phyloP scores from a whole-genome alignment of 1,140 invertebrate genomes.

The Dinoponera quadriceps region DNA sequence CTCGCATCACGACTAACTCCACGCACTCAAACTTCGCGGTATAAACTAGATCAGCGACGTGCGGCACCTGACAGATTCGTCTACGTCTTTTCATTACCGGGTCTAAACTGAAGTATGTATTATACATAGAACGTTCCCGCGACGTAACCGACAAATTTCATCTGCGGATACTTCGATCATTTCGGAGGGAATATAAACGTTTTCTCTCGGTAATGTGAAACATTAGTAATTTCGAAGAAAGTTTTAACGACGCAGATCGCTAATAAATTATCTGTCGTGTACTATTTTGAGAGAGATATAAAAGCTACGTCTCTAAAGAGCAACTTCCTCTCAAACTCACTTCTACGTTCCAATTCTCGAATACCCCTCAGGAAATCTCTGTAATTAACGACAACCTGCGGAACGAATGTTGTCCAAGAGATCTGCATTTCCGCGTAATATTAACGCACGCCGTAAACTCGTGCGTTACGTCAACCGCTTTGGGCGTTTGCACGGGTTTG shows the following conservation, averaged over 20 bases:
- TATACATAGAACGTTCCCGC: conserved; percentile 23
- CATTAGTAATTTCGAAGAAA: background rate
- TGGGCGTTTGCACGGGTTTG: conserved; percentile 7
- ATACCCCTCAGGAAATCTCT: background rate
- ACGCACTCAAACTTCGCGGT: conserved; percentile 23
- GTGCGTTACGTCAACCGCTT: conserved; percentile 30
- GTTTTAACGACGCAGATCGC: background rate
- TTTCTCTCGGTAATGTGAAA: background rate
- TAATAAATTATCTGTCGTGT: background rate
- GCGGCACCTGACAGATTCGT: conserved; percentile 34
- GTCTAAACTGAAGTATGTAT: conserved; percentile 22
- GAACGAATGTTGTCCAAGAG: conserved; percentile 13
- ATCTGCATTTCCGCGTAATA: conserved; percentile 16
- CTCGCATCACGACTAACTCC: conserved; percentile 9
- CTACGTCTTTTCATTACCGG: conserved; percentile 39
- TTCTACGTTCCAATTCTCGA: background rate
- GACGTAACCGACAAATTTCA: conserved; percentile 31
- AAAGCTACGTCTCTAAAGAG: too few species aligned
- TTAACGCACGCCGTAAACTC: conserved; percentile 29
- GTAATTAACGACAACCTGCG: background rate
- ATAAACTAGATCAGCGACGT: conserved; percentile 43
- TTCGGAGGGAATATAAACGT: background rate
- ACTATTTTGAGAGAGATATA: background rate
- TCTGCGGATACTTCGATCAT: conserved; percentile 16
- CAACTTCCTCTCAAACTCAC: background rate